Percentiles rank a stretch among this genome's conserved stretches.
These are phyloP conservation scores for Megastigmus dorsalis DNA, from an alignment of 2,888 invertebrate genomes.

Conservation along the genomic window DNA sequence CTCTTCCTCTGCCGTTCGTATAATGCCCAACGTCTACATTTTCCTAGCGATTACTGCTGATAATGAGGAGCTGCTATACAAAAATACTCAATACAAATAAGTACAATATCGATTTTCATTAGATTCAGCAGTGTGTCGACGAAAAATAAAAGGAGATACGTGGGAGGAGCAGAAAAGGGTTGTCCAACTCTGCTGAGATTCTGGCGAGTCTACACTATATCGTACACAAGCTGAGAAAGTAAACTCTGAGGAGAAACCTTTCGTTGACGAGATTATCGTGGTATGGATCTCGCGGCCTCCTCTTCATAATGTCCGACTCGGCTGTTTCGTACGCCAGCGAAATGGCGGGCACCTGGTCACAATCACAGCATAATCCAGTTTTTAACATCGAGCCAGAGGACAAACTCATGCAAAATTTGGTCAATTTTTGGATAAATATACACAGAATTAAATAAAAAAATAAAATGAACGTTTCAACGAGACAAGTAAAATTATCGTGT, in stretches of 20 bases:
- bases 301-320: conserved; percentile 99
- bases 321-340: conserved; percentile 99
- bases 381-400: background rate
- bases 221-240: conserved; percentile 17
- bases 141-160: too few relatives aligned
- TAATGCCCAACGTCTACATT: conserved; percentile 34
- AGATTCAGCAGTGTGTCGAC: background rate
- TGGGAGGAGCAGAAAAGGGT: background rate
- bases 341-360: conserved; percentile 92
- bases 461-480: background rate
- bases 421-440: conserved; percentile 1
- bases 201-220: conserved; percentile 46
- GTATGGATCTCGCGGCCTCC: conserved; percentile 97
- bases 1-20: background rate
- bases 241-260: conserved; percentile 80
- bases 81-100: conserved; percentile 21
- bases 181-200: conserved; percentile 27
- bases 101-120: conserved; percentile 7
- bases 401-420: background rate
- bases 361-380: conserved; percentile 14
- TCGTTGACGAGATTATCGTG: conserved; percentile 99
- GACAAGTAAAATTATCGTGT: background rate
- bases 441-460: conserved; percentile 28
- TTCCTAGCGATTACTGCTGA: conserved; percentile 47
- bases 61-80: conserved; percentile 33